phyloP scores from a whole-genome alignment of 2,797 vertebrate genomes.

The Phrynocephalus guinanensis region DNA sequence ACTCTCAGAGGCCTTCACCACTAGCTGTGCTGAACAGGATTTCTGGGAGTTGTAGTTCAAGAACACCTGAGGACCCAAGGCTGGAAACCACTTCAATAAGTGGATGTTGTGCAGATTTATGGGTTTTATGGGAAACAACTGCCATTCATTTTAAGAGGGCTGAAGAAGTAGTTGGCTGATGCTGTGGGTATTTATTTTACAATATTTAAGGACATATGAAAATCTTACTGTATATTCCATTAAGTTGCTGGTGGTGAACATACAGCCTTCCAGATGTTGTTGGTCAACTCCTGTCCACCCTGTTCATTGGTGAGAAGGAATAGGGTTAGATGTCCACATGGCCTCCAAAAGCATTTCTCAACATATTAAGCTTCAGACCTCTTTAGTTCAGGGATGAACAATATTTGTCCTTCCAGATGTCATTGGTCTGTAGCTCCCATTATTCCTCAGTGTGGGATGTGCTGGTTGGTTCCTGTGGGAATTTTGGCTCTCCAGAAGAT shows the following conservation, averaged over 20 bases:
- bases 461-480: background rate
- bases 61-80: too few species aligned
- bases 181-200: background rate
- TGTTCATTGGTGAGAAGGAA: background rate
- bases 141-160: background rate
- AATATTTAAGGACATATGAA: background rate
- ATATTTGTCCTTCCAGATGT: background rate
- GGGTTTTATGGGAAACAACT: background rate
- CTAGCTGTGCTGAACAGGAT: too few species aligned
- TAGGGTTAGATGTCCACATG: background rate
- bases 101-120: background rate
- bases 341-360: background rate
- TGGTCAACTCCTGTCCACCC: background rate
- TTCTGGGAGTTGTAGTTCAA: too few species aligned
- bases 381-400: background rate
- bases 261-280: background rate
- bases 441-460: background rate
- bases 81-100: background rate
- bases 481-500: background rate
- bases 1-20: too few species aligned
- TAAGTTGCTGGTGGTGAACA: background rate
- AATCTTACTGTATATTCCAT: background rate
- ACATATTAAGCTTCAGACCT: background rate
- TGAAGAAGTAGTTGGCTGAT: background rate
- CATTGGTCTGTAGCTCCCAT: background rate